phyloP scores from a whole-genome alignment of 2,113 vertebrate genomes.

The Calcarius ornatus region DNA sequence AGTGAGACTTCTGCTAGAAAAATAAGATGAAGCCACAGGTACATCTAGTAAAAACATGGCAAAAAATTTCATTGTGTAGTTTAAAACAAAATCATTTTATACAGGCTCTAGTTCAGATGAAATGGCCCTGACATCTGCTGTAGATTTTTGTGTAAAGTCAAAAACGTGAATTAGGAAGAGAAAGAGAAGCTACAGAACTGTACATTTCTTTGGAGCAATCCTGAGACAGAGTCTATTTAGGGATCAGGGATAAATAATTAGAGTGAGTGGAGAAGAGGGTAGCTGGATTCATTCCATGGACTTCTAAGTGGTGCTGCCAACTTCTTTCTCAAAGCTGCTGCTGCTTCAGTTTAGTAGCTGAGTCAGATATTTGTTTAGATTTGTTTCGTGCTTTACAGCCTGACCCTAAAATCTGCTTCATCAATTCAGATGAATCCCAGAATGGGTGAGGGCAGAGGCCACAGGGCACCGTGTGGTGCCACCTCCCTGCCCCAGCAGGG shows the following conservation, averaged over 20 bases:
- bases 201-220: slow-evolving; percentile 1
- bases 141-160: neutral
- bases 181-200: neutral
- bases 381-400: neutral
- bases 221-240: slow-evolving; percentile 21
- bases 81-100: neutral
- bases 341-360: slow-evolving; percentile 51
- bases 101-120: neutral
- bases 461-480: neutral
- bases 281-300: slow-evolving; percentile 24
- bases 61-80: neutral
- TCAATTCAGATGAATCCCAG: neutral
- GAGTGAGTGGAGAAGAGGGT: slow-evolving; percentile 34
- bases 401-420: neutral
- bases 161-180: neutral
- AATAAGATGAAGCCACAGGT: neutral
- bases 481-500: no score
- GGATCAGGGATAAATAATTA: slow-evolving; percentile 47
- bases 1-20: neutral
- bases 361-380: slow-evolving; percentile 52
- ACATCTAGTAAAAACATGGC: neutral
- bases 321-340: slow-evolving; percentile 45
- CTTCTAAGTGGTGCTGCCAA: slow-evolving; percentile 3
- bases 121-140: rapidly evolving
- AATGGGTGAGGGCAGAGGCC: neutral